Evolutionary conservation across 2,797 vertebrate species (phyloP), one percentile per base, ranked within the genome.

Genomic region (Jordanella pulchra): DNA sequence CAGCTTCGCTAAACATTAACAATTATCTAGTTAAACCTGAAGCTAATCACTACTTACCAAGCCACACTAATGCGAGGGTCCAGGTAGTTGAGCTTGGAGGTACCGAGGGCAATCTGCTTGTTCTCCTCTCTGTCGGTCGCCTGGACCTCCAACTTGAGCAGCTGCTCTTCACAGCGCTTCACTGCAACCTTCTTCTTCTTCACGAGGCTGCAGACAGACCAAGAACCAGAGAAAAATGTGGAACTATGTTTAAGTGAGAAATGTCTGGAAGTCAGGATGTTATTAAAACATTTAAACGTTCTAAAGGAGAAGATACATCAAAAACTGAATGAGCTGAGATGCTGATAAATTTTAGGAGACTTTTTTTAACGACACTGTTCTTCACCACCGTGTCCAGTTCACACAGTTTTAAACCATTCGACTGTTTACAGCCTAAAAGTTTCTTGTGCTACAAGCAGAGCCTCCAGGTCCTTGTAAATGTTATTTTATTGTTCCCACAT

Each of bases 21-120:
- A 47, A 47, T 47, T 13, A 47, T 47, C 4, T 15, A 45, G 44
- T 13, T 13, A 13, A 45, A 3, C 44, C 44, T 47, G 45, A 47
- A 47, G 15, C 13, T 3, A 11, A 12, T 15, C 14, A 15, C 44
- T 0, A 75, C 91, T 91, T 72, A 95, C 95, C 95, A 96, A 30
- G 95, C 95, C 77, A 96, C 94, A 0, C 86, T 94, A 54, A 96
- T 96, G 30, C 95, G 93, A 65, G 95, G 95, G 84, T 96, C 95
- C 82, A 96, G 90, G 81, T 96, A 96, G 93, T 96, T 96, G 17
- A 96, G 94, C 78, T 96, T 96, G 70, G 95, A 96, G 93, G 95
- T 96, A 79, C 95, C 79, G 76, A 96, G 89, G 58, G 95, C 93
- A 15, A 96, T 93, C 91, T 96, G 93, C 72, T 96, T 96, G 89